Percentiles rank a stretch among this genome's conserved stretches.
Conservation (phyloP, 2,113 vertebrate species). For the Leptobrachium leishanense region DNA sequence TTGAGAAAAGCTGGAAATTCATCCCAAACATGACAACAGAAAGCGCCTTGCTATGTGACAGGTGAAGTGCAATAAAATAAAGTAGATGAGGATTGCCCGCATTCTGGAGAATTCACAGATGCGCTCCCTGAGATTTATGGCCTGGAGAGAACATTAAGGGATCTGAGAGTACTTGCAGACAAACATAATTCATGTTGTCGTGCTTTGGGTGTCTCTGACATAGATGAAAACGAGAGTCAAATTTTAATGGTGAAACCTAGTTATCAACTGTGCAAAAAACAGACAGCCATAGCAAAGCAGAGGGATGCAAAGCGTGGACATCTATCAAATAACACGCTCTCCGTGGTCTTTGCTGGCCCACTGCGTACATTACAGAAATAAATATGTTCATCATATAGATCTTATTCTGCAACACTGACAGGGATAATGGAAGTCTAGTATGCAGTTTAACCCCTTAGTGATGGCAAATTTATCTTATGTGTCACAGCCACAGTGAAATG, state of each 20-base stretch:
- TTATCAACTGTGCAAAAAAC: too few species aligned
- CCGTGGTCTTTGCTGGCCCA: too few species aligned
- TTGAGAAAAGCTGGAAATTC: constrained; percentile 20
- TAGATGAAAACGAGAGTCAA: constrained; percentile 4
- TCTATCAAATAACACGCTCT: too few species aligned
- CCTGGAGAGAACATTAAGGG: constrained; percentile 31
- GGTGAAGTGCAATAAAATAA: constrained; percentile 33
- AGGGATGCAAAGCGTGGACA: too few species aligned
- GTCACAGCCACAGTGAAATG: too few species aligned
- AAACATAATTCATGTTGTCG: constrained; percentile 29
- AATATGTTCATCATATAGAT: too few species aligned
- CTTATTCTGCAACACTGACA: too few species aligned
- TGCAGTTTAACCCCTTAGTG: too few species aligned
- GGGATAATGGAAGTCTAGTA: too few species aligned
- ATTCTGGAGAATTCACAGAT: constrained; percentile 34
- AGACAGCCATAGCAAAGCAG: too few species aligned
- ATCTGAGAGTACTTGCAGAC: constrained; percentile 15
- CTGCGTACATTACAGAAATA: too few species aligned
- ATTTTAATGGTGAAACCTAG: background rate
- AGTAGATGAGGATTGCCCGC: constrained; percentile 18
- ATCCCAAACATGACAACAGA: constrained; percentile 21
- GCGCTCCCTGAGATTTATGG: constrained; percentile 32
- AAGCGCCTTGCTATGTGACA: constrained; percentile 17
- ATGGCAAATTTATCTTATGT: too few species aligned
- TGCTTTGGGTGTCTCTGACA: constrained; percentile 18